Conservation (phyloP, 2,888 invertebrate genomes). For the Ornithoptera priamus region DNA sequence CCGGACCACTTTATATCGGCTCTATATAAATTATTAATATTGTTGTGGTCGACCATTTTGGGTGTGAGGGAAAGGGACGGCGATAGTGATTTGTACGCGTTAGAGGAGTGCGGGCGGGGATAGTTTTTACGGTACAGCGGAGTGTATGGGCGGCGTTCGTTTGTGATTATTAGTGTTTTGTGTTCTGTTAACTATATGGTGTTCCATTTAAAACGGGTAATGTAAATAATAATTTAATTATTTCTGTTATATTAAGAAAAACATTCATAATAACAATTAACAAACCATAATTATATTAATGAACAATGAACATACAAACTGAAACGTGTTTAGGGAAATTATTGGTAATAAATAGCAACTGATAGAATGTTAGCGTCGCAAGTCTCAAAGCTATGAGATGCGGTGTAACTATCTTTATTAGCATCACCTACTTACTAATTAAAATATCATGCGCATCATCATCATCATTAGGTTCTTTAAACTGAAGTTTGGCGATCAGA, state of each 20-base stretch:
- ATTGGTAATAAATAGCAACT: too few species aligned
- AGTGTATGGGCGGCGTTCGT: slow-evolving; percentile 54
- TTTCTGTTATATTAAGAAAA: not conserved
- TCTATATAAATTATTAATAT: slow-evolving; percentile 57
- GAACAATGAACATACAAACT: too few species aligned
- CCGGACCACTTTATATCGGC: slow-evolving; percentile 46
- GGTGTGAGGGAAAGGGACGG: slow-evolving; percentile 45
- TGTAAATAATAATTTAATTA: slow-evolving; percentile 4
- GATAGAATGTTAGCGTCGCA: too few species aligned
- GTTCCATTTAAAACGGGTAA: slow-evolving; percentile 30
- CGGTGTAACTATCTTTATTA: too few species aligned
- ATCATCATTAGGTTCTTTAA: too few species aligned
- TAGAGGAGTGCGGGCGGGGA: slow-evolving; percentile 44
- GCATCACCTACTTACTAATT: too few species aligned
- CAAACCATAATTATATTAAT: too few species aligned
- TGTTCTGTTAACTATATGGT: slow-evolving; percentile 41
- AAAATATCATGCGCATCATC: too few species aligned
- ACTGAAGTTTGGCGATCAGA: too few species aligned
- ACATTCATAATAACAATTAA: not conserved
- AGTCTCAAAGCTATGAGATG: too few species aligned
- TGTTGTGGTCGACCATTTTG: slow-evolving; percentile 50
- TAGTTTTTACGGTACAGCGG: slow-evolving; percentile 47
- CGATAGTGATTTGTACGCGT: slow-evolving; percentile 50
- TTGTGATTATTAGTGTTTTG: slow-evolving; percentile 57
- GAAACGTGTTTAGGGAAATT: too few species aligned